Evolutionary conservation across 1,140 invertebrate species (phyloP), one percentile per base, ranked within the genome.

Genomic region (Drosophila seguyi): DNA sequence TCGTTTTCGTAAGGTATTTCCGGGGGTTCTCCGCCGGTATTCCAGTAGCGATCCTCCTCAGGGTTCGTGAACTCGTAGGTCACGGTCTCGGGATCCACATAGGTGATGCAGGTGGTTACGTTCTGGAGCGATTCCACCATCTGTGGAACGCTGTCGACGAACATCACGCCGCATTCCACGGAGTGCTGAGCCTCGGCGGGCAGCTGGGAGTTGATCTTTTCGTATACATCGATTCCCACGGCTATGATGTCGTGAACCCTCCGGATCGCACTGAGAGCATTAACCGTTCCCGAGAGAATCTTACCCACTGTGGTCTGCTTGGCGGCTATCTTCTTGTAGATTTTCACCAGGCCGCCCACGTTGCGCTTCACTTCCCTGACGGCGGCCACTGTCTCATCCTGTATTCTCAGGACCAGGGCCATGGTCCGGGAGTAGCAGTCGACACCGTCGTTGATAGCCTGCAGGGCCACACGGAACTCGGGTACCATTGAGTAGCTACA

Each of bases 401-500:
- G 74, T 6, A 92, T 79, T 20, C 45, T 44, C 16, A 80, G 42
- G 5, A 92, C 39, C 6, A 92, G 18, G 6, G 50, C 52, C 61
- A 78, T 83, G 31, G 91, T 83, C 41, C 71, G 75, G 10, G 29
- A 59, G 55, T 92, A 92, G 57, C 91, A 92, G 25, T 90, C 87
- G 5, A 86, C 81, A 36, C 91, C 91, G 8, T 69, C 81, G 29
- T 86, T 83, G 14, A 92, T 62, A 41, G 82, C 50, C 8, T 91
- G 76, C 42, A 92, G 36, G 3, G 81, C 88, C 34, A 58, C 65
- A 16, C 73, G 87, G 27, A 92, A 68, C 48, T 92, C 81, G 5
- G 91, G 91, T 1, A 91, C 78, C 50, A 81, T 77, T 0, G 91
- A 91, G 47, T 92, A 92, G 50, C 84, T 86, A 57, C 91, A 92